Evolutionary conservation across 2,113 vertebrate species (phyloP), one percentile per base, ranked within the genome.

Genomic region (Turnix velox): DNA sequence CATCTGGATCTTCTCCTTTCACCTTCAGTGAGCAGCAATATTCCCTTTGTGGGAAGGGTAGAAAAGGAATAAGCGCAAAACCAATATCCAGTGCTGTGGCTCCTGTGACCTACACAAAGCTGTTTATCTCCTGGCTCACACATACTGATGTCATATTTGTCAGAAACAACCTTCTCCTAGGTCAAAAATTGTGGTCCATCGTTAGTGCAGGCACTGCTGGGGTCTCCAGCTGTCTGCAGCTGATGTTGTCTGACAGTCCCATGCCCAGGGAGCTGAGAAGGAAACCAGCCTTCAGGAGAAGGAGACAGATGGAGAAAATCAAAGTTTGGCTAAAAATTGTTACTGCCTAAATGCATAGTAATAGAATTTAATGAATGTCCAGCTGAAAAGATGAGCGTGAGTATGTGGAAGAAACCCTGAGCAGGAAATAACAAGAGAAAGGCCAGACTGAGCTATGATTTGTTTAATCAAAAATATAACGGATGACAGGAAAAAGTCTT

Each of bases 401-500:
- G 30, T 55, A 67, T 22, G 18, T 73, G 58, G 39, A 85, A 95
- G 67, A 73, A 91, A 62, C 27, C 10, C 39, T 51, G 27, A 73
- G 42, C 19, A 87, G n/a, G n/a, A 82, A 92, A 73, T 30, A 77
- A 78, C 5, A 84, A 58, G 76, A 74, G 51, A 89, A 88, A 91
- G 48, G 48, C 31, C 82, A 91, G 19, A 18, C 55, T 82, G 28
- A 4, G 6, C 31, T 84, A 42, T 45, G 39, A 65, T 84, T 84
- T 84, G 13, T 89, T 90, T 92, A 83, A 92, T 67, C 49, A 55
- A 39, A 14, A 94, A 71, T 85, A 62, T 40, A 91, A 93, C 45
- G 43, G 54, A 42, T 48, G 62, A 62, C 1, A 89, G 84, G 46
- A 89, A 93, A 92, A 94, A 62, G 67, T 93, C 79, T 88, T 88